Base-by-base conservation (phyloP, 1,140 invertebrate species). In the Elysia chlorotica region DNA sequence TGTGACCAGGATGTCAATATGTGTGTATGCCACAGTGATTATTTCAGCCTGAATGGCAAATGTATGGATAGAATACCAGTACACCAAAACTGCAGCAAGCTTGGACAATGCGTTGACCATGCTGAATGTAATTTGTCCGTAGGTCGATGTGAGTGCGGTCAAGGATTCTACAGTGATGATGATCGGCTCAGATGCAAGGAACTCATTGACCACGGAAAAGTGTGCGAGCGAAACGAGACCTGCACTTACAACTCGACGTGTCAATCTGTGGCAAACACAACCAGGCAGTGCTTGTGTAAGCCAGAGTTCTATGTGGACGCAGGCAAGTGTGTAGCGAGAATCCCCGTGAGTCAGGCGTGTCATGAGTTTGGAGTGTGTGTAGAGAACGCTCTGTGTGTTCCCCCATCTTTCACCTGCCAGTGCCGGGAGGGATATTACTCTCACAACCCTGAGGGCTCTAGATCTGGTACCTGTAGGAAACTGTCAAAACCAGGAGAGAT, bases 241-340 rank as follows among this genome's bases (percentile, higher is more conserved):
- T 75, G 74, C 54, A 75, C 69, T 2, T 75, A 59, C 48, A 71
- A 75, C 48, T 70, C 74, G 3, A 25, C 25, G 1, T 75, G 74
- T 56, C 5, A 68, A 33, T 68, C 57, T 68, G 66, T 68, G 6
- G 25, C 48, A 21, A 68, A 56, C 48, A 56, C 31, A 19, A 53
- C 57, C 3, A 68, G 57, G 31, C 23, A 68, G 5, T 75, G 74
- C 23, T n/a, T 57, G 41, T 75, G 74, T 25, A 48, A 62, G 36
- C 2, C 57, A 2, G 69, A 56, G 17, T 75, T 67, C 41, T 75
- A 59, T 36, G 23, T 62, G 14, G 59, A 65, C n/a, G 41, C 61
- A 19, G 74, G 74, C 0, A 70, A 70, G 30, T 75, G 74, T 57
- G 25, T 37, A 53, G 53, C 41, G 53, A 65, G 65, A 21, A 25